These are phyloP conservation scores for Urophycis tenuis DNA, from an alignment of 2,797 vertebrate species.

Conservation along the genomic window DNA sequence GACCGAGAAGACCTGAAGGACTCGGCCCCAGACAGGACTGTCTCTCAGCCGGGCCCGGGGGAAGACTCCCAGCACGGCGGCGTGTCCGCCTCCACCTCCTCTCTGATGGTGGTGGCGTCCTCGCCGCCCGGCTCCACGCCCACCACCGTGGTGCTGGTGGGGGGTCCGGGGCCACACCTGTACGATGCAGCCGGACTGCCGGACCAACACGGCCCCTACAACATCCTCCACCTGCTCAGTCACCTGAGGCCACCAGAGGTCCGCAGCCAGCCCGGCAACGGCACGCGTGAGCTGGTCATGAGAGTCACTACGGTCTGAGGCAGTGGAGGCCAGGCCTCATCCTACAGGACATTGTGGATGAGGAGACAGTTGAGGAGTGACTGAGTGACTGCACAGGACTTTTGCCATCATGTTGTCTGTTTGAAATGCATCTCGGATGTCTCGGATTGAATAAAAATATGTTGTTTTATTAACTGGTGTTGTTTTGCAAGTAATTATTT, in stretches of 20 bases:
- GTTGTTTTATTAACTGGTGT: conserved; percentile 62
- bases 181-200: conserved; percentile 69
- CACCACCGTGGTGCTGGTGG: conserved; percentile 36
- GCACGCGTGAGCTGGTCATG: conserved; percentile 98
- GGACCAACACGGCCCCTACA: conserved; percentile 96
- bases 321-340: conserved; percentile 70
- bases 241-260: conserved; percentile 86
- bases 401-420: conserved; percentile 58
- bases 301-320: conserved; percentile 96
- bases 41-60: conserved; percentile 43
- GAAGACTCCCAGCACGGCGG: conserved; percentile 62
- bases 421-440: conserved; percentile 65
- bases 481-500: conserved; percentile 17
- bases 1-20: conserved; percentile 88
- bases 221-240: conserved; percentile 95
- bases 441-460: conserved; percentile 66
- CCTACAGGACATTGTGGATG: conserved; percentile 23
- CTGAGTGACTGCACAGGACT: conserved; percentile 57
- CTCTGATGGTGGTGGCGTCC: conserved; percentile 73
- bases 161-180: conserved; percentile 49
- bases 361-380: not conserved
- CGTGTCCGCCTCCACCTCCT: conserved; percentile 81
- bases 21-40: conserved; percentile 74
- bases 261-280: conserved; percentile 74
- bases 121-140: conserved; percentile 69